Conservation (phyloP, 2,888 invertebrate species). For the Drosophila merina region DNA sequence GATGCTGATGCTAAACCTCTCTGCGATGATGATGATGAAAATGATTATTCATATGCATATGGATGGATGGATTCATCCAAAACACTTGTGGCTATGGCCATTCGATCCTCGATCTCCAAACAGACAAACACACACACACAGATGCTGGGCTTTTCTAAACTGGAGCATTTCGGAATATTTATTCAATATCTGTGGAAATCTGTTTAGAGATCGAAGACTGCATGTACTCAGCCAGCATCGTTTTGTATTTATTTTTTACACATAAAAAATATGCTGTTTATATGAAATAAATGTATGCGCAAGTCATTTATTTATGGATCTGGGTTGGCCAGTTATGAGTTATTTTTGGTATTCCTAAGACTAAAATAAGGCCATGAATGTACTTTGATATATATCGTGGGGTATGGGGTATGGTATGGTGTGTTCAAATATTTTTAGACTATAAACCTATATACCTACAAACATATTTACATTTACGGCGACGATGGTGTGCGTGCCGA, state of each 20-base stretch:
- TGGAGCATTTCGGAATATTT: constrained; percentile 18
- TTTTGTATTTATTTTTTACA: constrained; percentile 2
- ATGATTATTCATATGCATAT: constrained; percentile 2
- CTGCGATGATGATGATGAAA: background rate
- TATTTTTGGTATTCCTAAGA: constrained; percentile 38
- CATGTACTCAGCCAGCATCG: background rate
- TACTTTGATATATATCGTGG: constrained; percentile 43
- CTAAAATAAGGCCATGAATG: constrained; percentile 47
- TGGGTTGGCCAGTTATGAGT: constrained; percentile 45
- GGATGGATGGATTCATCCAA: constrained; percentile 13
- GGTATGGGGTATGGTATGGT: constrained; percentile 1
- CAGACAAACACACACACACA: background rate
- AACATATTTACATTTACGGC: constrained; percentile 33
- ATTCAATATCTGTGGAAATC: background rate
- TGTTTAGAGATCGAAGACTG: constrained; percentile 10
- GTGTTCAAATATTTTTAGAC: constrained; percentile 37
- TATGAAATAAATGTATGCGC: constrained; percentile 18
- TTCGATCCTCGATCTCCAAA: constrained; percentile 9
- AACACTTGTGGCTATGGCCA: constrained; percentile 33
- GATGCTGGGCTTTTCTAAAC: constrained; percentile 5
- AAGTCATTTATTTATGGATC: constrained; percentile 39
- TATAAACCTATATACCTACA: constrained; percentile 21
- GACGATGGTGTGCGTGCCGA: constrained; percentile 33
- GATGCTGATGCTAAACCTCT: background rate
- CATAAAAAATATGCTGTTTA: constrained; percentile 2